phyloP scores from a whole-genome alignment of 1,140 invertebrate species.

The Chelonus insularis region DNA sequence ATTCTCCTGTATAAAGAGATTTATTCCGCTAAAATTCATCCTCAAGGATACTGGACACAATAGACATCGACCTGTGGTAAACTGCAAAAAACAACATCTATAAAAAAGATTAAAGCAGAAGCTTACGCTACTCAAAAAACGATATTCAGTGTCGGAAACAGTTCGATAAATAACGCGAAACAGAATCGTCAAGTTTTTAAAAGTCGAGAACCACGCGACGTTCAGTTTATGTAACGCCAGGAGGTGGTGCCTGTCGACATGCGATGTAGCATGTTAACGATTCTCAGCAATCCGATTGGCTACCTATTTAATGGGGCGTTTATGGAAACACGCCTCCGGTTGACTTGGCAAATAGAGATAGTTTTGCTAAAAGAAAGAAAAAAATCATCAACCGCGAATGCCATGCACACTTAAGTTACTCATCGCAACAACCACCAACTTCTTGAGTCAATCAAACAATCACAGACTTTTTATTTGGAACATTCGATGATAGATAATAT shows the following conservation, averaged over 20 bases:
- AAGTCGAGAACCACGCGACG: conserved; percentile 29
- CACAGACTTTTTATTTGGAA: no score
- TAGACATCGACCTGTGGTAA: no score
- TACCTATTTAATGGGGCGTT: conserved; percentile 46
- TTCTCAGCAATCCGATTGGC: conserved; percentile 45
- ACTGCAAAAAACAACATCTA: no score
- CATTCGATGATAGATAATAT: no score
- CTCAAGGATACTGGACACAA: no score
- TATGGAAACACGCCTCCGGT: conserved; percentile 49
- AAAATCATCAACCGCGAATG: conserved; percentile 50
- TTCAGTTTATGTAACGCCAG: conserved; percentile 38
- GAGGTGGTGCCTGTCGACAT: conserved; percentile 57
- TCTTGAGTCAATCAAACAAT: no score
- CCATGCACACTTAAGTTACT: not conserved
- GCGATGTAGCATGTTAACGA: conserved; percentile 55
- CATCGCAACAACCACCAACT: not conserved
- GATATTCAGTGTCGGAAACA: not conserved
- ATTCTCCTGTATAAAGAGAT: no score
- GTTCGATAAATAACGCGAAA: conserved; percentile 15
- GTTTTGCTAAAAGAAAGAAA: conserved; percentile 55
- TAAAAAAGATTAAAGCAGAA: not conserved
- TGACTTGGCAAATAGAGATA: conserved; percentile 55
- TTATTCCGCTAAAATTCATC: no score
- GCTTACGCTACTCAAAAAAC: not conserved
- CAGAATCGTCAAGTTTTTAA: conserved; percentile 25